A percentile compares a stretch with the other conserved stretches of the same genome.
Conservation (phyloP, 2,797 vertebrate genomes). For the Cynodonichthys magdalenae region DNA sequence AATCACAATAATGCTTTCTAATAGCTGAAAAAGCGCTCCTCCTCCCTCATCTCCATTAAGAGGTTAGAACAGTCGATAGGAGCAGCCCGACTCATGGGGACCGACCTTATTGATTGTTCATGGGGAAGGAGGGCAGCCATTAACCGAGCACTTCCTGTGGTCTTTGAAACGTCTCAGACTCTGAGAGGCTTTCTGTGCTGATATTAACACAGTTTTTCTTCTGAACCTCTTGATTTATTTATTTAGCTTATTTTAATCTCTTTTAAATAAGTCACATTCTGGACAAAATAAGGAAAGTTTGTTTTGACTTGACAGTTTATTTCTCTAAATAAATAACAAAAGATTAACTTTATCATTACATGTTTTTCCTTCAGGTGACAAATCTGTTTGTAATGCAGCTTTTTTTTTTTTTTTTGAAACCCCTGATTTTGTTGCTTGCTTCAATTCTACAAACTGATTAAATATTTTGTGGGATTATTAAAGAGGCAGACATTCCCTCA, state of each 20-base stretch:
- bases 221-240: background rate
- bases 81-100: slow-evolving; percentile 62
- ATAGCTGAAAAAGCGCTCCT: slow-evolving; percentile 77
- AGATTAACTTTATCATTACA: background rate
- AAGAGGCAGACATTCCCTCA: background rate
- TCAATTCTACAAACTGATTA: background rate
- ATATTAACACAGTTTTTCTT: background rate
- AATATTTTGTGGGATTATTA: slow-evolving; percentile 2
- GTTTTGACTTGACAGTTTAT: background rate
- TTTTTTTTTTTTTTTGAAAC: background rate
- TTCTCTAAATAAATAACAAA: background rate
- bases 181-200: slow-evolving; percentile 9
- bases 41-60: slow-evolving; percentile 79
- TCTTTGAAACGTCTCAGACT: slow-evolving; percentile 27
- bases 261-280: background rate
- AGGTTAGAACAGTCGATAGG: slow-evolving; percentile 78
- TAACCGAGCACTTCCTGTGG: slow-evolving; percentile 60
- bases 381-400: slow-evolving; percentile 2
- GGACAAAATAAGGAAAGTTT: background rate
- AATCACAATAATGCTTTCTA: slow-evolving; percentile 71
- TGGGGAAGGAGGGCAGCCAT: slow-evolving; percentile 57
- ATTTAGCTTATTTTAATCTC: background rate
- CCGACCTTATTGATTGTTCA: slow-evolving; percentile 73
- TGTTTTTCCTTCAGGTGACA: background rate
- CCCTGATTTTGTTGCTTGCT: background rate